phyloP scores from a whole-genome alignment of 1,140 invertebrate genomes.

The Drosophila miranda region DNA sequence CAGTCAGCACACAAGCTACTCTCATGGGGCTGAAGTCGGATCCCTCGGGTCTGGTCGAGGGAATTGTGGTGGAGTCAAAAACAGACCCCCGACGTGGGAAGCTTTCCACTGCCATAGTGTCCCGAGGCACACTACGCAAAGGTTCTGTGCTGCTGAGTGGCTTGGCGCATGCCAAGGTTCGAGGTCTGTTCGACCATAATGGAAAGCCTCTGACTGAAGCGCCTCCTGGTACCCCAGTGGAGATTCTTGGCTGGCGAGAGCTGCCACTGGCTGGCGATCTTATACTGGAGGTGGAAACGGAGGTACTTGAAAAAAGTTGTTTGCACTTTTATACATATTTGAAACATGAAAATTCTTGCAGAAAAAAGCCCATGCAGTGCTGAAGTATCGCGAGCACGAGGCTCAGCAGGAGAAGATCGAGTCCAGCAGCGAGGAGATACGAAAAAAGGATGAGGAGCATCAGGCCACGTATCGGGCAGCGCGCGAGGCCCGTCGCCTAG shows the following conservation, averaged over 20 bases:
- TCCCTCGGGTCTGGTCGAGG: conserved; percentile 93
- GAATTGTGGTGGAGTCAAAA: conserved; percentile 93
- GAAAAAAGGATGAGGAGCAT: conserved; percentile 88
- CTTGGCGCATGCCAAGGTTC: conserved; percentile 91
- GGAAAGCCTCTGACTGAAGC: conserved; percentile 88
- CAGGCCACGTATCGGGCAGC: conserved; percentile 86
- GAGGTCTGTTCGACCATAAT: conserved; percentile 92
- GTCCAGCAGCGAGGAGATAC: conserved; percentile 85
- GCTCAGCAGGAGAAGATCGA: conserved; percentile 85
- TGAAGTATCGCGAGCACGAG: conserved; percentile 85
- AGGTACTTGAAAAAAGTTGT: conserved; percentile 82
- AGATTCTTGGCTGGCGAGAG: conserved; percentile 94
- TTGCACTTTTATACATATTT: not conserved
- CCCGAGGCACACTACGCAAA: conserved; percentile 93
- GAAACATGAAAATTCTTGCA: conserved; percentile 59
- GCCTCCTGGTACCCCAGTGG: conserved; percentile 89
- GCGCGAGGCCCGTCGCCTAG: conserved; percentile 85
- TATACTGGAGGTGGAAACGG: conserved; percentile 91
- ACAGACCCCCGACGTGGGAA: conserved; percentile 89
- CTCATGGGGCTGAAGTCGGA: conserved; percentile 93
- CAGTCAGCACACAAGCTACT: conserved; percentile 93
- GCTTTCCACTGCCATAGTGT: conserved; percentile 93
- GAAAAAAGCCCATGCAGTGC: conserved; percentile 88
- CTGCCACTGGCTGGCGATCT: conserved; percentile 94
- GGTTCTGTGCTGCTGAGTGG: conserved; percentile 93